Evolutionary conservation across 2,888 invertebrate species (phyloP), one percentile per base, ranked within the genome.

Genomic region (Gryllus longicercus): DNA sequence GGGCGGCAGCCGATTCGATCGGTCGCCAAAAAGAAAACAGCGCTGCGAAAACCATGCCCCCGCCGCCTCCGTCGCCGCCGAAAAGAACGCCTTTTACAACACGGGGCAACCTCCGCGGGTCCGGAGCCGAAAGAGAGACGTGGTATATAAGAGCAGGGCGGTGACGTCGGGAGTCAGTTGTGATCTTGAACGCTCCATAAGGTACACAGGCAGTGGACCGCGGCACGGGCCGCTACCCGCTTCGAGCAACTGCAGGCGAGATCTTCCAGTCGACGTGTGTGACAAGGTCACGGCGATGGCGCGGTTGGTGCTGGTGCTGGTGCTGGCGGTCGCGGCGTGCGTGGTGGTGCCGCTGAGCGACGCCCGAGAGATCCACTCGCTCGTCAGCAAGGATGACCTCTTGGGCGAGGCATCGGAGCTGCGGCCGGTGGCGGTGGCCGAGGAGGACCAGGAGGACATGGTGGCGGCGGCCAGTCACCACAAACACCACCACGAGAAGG

Each of bases 401-500:
- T 75, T 77, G 8, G 75, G 75, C 16, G 79, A 78, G 21, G 79
- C 80, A 1, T 80, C 82, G 21, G 82, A 81, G 18, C 21, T 77
- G 8, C 16, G 77, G n/a, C 50, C 50, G 14, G 78, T 51, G 25
- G 75, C 16, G 51, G 79, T 74, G 2, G 38, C 51, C 18, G 80
- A 63, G 21, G 78, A 49, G 16, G 80, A 82, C 51, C 82, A 80
- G 25, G 81, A 79, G 77, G 85, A 85, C 79, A 83, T 86, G 16
- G 85, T 84, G 80, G 81, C 82, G 5, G 86, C 86, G 2, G 86
- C 86, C 0, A 83, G 84, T 16, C 84, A 84, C 49, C 84, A 83
- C 80, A 83, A 83, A 78, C 91, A 94, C 85, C 94, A 95, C 85
- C 93, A 92, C 1, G 93, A 94, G 82, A 94, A 95, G 84, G 95